phyloP scores from a whole-genome alignment of 2,113 vertebrate species.

The Passer montanus region DNA sequence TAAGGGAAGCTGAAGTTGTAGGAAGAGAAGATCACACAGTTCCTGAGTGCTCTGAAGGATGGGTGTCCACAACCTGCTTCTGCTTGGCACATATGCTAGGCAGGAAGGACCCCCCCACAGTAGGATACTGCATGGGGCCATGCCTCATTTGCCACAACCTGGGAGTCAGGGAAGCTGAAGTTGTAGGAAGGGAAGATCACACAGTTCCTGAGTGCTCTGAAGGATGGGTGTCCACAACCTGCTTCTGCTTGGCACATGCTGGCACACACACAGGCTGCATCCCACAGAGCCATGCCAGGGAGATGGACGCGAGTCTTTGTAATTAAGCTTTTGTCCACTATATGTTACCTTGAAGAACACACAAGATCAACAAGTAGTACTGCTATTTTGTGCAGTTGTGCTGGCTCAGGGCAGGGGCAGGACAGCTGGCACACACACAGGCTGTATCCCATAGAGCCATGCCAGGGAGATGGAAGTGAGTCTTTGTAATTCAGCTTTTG shows the following conservation, averaged over 20 bases:
- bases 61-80: not conserved
- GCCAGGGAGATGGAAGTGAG: not conserved
- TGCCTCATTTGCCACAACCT: rapidly evolving
- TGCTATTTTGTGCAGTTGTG: rapidly evolving
- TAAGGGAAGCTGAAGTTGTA: rapidly evolving
- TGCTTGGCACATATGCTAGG: not conserved
- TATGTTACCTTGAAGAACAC: too few relatives aligned
- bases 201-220: not conserved
- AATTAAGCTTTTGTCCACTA: too few relatives aligned
- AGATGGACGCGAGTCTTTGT: too few relatives aligned
- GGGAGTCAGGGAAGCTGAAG: rapidly evolving
- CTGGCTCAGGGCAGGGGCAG: not conserved
- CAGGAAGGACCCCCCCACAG: not conserved
- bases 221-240: not conserved
- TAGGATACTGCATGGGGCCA: not conserved
- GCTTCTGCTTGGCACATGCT: not conserved
- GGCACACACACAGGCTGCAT: too few relatives aligned
- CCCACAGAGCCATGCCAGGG: too few relatives aligned
- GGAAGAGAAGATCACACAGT: not conserved
- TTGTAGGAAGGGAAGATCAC: not conserved
- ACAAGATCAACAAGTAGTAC: too few relatives aligned
- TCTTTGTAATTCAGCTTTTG: not conserved
- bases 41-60: not conserved
- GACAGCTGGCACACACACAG: not conserved
- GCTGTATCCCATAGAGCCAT: not conserved